Conservation (phyloP, 2,888 invertebrate genomes). For the Hemicrepidius hirtus region DNA sequence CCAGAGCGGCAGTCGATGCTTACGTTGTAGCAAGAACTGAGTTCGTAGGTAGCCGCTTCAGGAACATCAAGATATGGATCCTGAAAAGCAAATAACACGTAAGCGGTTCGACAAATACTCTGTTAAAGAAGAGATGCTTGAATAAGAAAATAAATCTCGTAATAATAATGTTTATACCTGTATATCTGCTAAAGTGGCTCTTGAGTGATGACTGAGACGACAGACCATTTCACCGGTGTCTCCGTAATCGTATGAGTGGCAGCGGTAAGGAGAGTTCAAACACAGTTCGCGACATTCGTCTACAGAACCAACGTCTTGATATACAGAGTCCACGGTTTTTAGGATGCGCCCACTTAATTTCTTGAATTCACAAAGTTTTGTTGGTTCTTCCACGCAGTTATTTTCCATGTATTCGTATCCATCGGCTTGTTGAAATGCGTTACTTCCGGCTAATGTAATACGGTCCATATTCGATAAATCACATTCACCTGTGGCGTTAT, state of each 20-base stretch:
- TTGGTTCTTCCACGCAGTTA: constrained; percentile 95
- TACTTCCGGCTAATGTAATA: constrained; percentile 89
- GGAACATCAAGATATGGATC: constrained; percentile 93
- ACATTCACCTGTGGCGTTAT: constrained; percentile 89
- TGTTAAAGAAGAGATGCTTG: background rate
- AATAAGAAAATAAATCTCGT: constrained; percentile 4
- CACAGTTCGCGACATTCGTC: constrained; percentile 93
- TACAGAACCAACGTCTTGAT: constrained; percentile 89
- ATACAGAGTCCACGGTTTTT: constrained; percentile 95
- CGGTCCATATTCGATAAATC: constrained; percentile 94
- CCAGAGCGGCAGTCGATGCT: constrained; percentile 94
- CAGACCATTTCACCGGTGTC: constrained; percentile 96
- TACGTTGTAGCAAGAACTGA: constrained; percentile 95
- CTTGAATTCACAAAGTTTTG: constrained; percentile 95
- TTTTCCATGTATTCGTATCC: constrained; percentile 91
- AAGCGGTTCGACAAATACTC: constrained; percentile 6
- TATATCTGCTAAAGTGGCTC: constrained; percentile 91
- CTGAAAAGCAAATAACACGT: constrained; percentile 68
- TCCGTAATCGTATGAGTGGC: constrained; percentile 95
- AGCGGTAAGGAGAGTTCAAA: constrained; percentile 91
- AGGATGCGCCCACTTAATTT: constrained; percentile 89
- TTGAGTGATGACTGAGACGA: constrained; percentile 92
- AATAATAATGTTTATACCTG: constrained; percentile 75
- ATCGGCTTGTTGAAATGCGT: constrained; percentile 77
- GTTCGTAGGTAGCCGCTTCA: constrained; percentile 93